Percentiles rank a stretch among this genome's conserved stretches.
phyloP scores from a whole-genome alignment of 2,888 invertebrate species.

The Hipparchia semele region DNA sequence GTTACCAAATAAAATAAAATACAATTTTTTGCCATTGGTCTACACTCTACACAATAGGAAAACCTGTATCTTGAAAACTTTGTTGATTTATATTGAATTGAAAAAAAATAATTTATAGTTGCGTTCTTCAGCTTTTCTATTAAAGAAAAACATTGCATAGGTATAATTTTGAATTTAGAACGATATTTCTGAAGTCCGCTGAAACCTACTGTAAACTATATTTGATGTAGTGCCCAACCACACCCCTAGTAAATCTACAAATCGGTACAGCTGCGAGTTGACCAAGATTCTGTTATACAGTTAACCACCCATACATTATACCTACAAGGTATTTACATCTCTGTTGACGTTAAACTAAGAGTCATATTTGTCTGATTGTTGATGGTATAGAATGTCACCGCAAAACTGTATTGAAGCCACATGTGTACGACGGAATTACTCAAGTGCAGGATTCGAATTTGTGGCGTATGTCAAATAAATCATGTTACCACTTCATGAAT shows the following conservation, averaged over 20 bases:
- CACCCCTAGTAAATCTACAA: slow-evolving; percentile 35
- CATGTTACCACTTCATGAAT: slow-evolving; percentile 41
- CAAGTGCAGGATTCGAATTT: slow-evolving; percentile 39
- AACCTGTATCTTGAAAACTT: too few species aligned
- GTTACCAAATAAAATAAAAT: too few species aligned
- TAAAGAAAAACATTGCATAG: too few species aligned
- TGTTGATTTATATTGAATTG: too few species aligned
- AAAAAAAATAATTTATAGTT: too few species aligned
- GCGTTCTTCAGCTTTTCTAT: too few species aligned
- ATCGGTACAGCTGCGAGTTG: slow-evolving; percentile 37
- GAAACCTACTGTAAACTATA: slow-evolving; percentile 27
- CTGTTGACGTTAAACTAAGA: background rate
- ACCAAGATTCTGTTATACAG: slow-evolving; percentile 37
- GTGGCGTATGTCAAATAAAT: slow-evolving; percentile 41
- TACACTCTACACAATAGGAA: too few species aligned
- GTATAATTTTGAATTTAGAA: background rate
- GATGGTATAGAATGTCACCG: slow-evolving; percentile 17
- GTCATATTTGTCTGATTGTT: slow-evolving; percentile 13
- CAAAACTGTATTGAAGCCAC: slow-evolving; percentile 37
- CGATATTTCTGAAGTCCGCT: slow-evolving; percentile 14
- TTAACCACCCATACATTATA: background rate
- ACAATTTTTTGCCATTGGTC: too few species aligned
- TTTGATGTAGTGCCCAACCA: slow-evolving; percentile 32
- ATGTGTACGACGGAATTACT: slow-evolving; percentile 41
- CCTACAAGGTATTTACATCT: background rate